phyloP scores from a whole-genome alignment of 2,888 invertebrate genomes.

The Pterobdella sp. region DNA sequence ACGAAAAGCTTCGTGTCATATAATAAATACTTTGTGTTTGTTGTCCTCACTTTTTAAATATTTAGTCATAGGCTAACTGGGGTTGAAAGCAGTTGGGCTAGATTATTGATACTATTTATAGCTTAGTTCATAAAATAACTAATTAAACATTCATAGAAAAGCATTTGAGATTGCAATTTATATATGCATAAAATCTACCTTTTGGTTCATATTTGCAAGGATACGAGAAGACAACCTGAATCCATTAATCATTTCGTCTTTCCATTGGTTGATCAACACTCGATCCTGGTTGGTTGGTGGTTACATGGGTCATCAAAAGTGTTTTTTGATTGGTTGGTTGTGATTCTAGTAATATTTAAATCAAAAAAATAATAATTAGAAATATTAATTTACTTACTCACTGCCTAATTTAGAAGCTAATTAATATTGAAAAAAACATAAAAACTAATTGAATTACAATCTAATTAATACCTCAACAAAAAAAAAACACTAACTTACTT shows the following conservation, averaged over 20 bases:
- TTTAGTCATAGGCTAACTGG: too few relatives aligned
- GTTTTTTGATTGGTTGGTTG: background rate
- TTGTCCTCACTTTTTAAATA: too few relatives aligned
- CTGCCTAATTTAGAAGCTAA: background rate
- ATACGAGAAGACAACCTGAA: constrained; percentile 92
- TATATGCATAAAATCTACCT: too few relatives aligned
- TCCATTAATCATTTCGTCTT: constrained; percentile 82
- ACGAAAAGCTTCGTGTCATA: too few relatives aligned
- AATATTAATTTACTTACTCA: background rate
- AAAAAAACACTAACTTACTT: too few relatives aligned
- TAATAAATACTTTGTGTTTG: too few relatives aligned
- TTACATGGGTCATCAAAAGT: background rate
- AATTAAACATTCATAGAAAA: background rate
- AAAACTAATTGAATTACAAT: background rate
- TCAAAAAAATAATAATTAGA: background rate
- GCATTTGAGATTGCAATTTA: too few relatives aligned
- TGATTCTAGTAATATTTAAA: background rate
- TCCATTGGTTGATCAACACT: constrained; percentile 97
- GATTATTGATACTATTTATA: too few relatives aligned
- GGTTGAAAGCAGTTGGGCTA: too few relatives aligned
- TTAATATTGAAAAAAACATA: too few relatives aligned
- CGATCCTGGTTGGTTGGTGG: constrained; percentile 61
- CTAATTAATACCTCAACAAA: background rate
- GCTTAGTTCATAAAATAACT: background rate
- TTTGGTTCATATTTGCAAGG: constrained; percentile 91